Conservation (phyloP, 2,113 vertebrate genomes). For the Typhlomys cinereus region DNA sequence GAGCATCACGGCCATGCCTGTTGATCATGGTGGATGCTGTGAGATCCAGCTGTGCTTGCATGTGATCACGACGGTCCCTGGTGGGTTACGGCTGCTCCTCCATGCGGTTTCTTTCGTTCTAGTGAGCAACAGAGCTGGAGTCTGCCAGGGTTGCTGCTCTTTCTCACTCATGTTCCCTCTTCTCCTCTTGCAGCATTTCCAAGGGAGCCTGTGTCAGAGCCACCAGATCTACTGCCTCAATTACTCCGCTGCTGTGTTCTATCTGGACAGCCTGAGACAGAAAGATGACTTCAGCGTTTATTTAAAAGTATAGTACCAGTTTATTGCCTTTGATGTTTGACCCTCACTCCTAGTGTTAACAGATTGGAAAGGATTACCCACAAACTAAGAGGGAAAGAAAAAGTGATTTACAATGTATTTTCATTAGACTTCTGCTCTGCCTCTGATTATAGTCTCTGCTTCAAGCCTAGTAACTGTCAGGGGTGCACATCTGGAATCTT, state of each 20-base stretch:
- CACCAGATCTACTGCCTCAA: conserved; percentile 95
- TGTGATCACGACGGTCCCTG: not conserved
- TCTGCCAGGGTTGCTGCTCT: accelerated
- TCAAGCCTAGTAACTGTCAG: not conserved
- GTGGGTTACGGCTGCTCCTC: too few species aligned
- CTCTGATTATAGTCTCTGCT: not conserved
- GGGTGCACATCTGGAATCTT: not conserved
- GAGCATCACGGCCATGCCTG: accelerated
- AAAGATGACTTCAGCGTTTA: conserved; percentile 93
- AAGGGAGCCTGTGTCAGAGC: conserved; percentile 90
- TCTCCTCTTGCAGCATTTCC: conserved; percentile 84
- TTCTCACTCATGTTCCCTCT: not conserved
- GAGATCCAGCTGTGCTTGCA: too few species aligned
- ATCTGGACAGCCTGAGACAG: conserved; percentile 91
- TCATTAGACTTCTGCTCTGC: not conserved
- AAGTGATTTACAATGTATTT: not conserved
- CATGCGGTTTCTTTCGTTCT: not conserved
- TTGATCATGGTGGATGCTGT: not conserved
- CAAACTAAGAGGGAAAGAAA: conserved; percentile 4
- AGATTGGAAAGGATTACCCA: not conserved
- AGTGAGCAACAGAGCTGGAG: not conserved
- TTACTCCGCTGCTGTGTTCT: conserved; percentile 91
- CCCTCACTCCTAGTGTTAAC: not conserved
- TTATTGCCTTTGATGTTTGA: conserved; percentile 5
- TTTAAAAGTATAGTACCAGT: conserved; percentile 88